phyloP scores from a whole-genome alignment of 2,113 vertebrate genomes.

The Xenopus laevis region DNA sequence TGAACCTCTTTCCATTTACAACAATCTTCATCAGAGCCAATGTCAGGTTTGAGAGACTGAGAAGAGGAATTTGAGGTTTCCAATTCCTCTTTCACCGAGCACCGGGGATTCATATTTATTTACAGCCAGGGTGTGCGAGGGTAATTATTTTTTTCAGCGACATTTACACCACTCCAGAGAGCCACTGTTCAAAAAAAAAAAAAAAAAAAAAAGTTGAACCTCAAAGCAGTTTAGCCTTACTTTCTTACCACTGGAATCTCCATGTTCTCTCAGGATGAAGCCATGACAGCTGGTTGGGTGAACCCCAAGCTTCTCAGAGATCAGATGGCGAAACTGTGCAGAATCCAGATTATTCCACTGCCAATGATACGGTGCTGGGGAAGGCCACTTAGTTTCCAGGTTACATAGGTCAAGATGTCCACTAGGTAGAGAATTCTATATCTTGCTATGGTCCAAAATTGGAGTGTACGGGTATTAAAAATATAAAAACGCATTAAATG shows the following conservation, averaged over 20 bases:
- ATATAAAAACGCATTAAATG: too few species aligned
- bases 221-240: too few species aligned
- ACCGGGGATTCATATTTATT: too few species aligned
- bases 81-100: too few species aligned
- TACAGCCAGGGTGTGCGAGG: too few species aligned
- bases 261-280: constrained; percentile 95
- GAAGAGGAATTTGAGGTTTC: too few species aligned
- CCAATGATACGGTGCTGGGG: constrained; percentile 93
- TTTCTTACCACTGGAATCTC: constrained; percentile 89
- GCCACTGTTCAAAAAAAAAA: too few species aligned
- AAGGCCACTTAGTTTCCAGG: constrained; percentile 96
- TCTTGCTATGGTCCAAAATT: too few species aligned
- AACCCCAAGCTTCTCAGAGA: constrained; percentile 86
- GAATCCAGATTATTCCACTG: constrained; percentile 96
- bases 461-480: too few species aligned
- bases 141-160: too few species aligned
- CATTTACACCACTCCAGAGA: constrained; percentile 91
- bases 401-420: constrained; percentile 92
- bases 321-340: constrained; percentile 88
- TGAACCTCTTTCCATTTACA: constrained; percentile 91
- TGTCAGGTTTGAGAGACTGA: constrained; percentile 87
- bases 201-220: not conserved
- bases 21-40: constrained; percentile 78
- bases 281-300: constrained; percentile 89
- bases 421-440: constrained; percentile 60